Conservation (phyloP, 2,797 vertebrate genomes). For the Peromyscus attwateri region DNA sequence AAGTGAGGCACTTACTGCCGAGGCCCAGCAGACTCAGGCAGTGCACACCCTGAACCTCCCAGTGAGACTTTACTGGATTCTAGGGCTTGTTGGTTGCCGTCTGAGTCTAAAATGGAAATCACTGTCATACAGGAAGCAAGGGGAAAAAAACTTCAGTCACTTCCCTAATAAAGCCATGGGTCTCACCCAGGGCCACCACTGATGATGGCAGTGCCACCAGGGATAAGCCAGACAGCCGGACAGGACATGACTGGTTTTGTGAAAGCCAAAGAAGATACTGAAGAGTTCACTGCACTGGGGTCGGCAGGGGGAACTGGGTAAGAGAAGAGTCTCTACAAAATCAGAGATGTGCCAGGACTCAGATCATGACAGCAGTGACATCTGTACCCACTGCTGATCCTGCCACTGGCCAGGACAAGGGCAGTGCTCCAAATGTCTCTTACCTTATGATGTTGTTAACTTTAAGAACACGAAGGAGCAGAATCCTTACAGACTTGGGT, state of each 20-base stretch:
- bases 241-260: background rate
- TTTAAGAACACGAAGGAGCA: background rate
- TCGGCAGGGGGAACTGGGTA: background rate
- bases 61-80: constrained; percentile 83
- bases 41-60: constrained; percentile 75
- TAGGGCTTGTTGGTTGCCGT: constrained; percentile 65
- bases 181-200: background rate
- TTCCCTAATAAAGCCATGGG: background rate
- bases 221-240: no score
- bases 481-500: background rate
- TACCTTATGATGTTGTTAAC: background rate
- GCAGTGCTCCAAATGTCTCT: background rate
- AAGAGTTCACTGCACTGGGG: background rate
- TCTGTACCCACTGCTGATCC: background rate
- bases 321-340: background rate
- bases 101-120: constrained; percentile 74
- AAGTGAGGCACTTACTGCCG: constrained; percentile 85
- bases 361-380: background rate
- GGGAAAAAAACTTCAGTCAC: background rate
- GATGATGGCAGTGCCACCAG: no score
- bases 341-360: no score
- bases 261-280: background rate
- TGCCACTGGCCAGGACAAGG: background rate
- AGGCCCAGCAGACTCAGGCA: constrained; percentile 82
- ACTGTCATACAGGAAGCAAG: background rate